A percentile compares a stretch with the other conserved stretches of the same genome.
Conservation (phyloP, 1,140 invertebrate species). For the Dufourea novaeangliae region DNA sequence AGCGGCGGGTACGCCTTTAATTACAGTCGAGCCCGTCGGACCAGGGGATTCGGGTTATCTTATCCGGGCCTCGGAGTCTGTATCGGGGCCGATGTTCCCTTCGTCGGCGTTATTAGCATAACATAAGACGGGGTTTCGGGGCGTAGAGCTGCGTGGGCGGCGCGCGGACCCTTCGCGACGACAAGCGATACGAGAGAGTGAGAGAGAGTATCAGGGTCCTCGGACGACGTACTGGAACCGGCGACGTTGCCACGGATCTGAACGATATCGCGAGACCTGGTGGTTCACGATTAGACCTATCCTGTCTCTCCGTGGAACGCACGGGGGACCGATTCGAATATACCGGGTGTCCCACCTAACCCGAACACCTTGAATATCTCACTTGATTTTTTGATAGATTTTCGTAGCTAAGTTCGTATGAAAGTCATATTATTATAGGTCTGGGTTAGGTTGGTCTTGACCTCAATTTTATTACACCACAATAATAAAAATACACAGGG, state of each 20-base stretch:
- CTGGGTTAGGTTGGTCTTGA: too few relatives aligned
- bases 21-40: conserved; percentile 29
- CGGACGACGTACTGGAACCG: conserved; percentile 7
- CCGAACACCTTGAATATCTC: too few relatives aligned
- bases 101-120: conserved; percentile 61
- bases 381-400: too few relatives aligned
- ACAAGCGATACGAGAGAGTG: conserved; percentile 35
- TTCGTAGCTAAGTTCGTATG: too few relatives aligned
- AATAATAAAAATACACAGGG: too few relatives aligned
- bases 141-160: conserved; percentile 54
- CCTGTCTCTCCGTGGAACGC: not conserved
- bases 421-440: too few relatives aligned
- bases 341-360: too few relatives aligned
- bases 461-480: too few relatives aligned
- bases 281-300: conserved; percentile 35
- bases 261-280: conserved; percentile 40
- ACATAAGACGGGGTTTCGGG: conserved; percentile 51
- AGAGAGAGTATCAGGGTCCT: too few relatives aligned
- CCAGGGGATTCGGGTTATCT: conserved; percentile 52
- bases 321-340: not conserved
- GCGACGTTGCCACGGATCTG: conserved; percentile 21
- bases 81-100: conserved; percentile 54
- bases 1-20: conserved; percentile 46
- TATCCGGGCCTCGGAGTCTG: conserved; percentile 55
- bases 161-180: conserved; percentile 39